Evolutionary conservation across 2,113 vertebrate genomes (phyloP).

Genomic region (Pseudopodoces humilis): DNA sequence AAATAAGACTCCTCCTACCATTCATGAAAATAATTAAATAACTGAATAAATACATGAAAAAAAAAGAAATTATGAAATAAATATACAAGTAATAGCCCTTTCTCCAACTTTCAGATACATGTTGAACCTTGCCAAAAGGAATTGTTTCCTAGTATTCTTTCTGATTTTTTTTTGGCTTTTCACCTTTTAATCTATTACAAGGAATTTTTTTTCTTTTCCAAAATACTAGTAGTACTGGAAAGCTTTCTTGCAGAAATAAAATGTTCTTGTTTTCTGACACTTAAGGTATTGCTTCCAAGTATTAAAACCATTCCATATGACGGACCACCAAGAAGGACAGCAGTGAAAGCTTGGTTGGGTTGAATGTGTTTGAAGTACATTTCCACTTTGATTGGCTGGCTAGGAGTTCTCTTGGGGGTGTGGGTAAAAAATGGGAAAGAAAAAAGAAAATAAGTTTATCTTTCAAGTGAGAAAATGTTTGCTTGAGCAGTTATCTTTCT

Average conservation of each 20-base stretch:
- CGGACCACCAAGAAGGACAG: conserved; percentile 63
- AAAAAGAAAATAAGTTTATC: not conserved
- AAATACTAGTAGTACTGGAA: conserved; percentile 58
- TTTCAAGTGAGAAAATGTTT: conserved; percentile 1
- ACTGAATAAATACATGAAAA: not conserved
- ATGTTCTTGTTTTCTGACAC: conserved; percentile 66
- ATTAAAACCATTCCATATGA: conserved; percentile 63
- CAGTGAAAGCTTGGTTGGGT: not conserved
- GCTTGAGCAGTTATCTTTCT: not conserved
- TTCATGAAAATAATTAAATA: not conserved
- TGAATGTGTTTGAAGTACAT: conserved; percentile 5
- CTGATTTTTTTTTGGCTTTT: conserved; percentile 49
- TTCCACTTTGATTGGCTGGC: not conserved
- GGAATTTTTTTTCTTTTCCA: conserved; percentile 47
- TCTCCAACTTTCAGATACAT: not conserved
- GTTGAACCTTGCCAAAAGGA: not conserved
- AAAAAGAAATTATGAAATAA: not conserved
- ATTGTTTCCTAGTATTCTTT: not conserved
- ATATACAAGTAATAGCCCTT: not conserved
- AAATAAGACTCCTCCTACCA: not conserved
- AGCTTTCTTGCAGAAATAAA: conserved; percentile 52
- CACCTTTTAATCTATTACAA: conserved; percentile 39
- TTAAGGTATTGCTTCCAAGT: conserved; percentile 62
- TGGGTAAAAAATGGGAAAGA: not conserved
- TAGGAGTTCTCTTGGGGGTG: not conserved